Percentiles rank a stretch among this genome's conserved stretches.
These are phyloP conservation scores for Romanomermis culicivorax DNA, from an alignment of 2,888 invertebrate species.

Conservation along the genomic window DNA sequence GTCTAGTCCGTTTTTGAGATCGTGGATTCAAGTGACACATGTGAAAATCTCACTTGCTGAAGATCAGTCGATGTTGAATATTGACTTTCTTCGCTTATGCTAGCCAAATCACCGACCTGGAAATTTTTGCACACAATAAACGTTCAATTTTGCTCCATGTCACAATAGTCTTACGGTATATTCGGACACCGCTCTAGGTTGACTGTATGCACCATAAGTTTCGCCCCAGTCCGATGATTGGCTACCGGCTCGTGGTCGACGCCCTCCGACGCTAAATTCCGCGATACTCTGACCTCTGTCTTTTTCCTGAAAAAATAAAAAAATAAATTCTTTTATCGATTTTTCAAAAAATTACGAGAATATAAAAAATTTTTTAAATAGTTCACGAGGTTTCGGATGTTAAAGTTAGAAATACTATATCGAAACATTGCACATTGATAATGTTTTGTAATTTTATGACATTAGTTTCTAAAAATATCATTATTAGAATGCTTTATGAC, in stretches of 20 bases:
- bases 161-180: slow-evolving; percentile 8
- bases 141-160: neutral
- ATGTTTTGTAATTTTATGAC: too few species aligned
- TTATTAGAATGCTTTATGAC: too few species aligned
- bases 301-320: slow-evolving; percentile 10
- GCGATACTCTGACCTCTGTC: slow-evolving; percentile 26
- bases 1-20: too few species aligned
- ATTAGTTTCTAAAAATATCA: too few species aligned
- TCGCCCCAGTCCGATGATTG: slow-evolving; percentile 6
- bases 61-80: slow-evolving; percentile 1
- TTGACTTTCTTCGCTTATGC: slow-evolving; percentile 8
- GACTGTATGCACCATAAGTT: slow-evolving; percentile 4
- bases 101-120: slow-evolving; percentile 11
- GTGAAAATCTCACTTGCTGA: slow-evolving; percentile 3
- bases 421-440: too few species aligned
- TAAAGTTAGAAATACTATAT: neutral
- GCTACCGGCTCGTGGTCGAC: neutral
- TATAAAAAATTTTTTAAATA: neutral
- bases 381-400: neutral
- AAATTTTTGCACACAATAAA: too few species aligned
- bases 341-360: neutral
- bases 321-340: neutral
- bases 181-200: slow-evolving; percentile 10
- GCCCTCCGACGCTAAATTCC: slow-evolving; percentile 24
- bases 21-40: too few species aligned